Percentiles rank a stretch among this genome's conserved stretches.
Conservation (phyloP, 1,140 invertebrate genomes). For the Probaryconus sp. region DNA sequence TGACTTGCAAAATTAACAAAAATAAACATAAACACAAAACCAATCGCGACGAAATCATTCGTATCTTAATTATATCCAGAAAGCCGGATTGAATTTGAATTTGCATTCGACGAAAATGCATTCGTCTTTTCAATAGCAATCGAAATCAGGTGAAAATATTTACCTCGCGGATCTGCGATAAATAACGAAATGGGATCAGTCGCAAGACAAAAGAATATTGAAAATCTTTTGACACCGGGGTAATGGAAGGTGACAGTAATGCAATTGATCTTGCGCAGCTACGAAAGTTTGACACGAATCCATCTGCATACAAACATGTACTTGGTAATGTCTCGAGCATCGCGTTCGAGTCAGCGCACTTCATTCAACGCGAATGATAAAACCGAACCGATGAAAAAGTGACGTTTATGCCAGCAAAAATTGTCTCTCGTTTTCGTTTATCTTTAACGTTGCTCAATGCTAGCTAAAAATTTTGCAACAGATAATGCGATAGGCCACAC, state of each 20-base stretch:
- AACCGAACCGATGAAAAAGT: conserved; percentile 14
- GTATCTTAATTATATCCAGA: too few species aligned
- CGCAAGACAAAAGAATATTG: neutral
- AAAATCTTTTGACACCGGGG: neutral
- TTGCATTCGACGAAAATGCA: too few species aligned
- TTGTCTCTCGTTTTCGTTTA: conserved; percentile 37
- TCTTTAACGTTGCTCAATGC: conserved; percentile 44
- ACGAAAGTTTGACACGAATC: conserved; percentile 17
- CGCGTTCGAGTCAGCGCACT: conserved; percentile 16
- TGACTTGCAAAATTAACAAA: too few species aligned
- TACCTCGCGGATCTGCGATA: too few species aligned
- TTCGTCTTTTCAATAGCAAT: too few species aligned
- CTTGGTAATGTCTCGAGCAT: conserved; percentile 16
- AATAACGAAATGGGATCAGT: too few species aligned
- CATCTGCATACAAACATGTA: conserved; percentile 11
- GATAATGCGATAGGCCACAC: conserved; percentile 46
- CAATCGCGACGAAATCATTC: too few species aligned
- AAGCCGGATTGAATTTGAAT: too few species aligned
- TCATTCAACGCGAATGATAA: conserved; percentile 30
- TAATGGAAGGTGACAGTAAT: conserved; percentile 23
- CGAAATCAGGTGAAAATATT: too few species aligned
- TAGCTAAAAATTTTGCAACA: conserved; percentile 38
- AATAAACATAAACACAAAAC: too few species aligned
- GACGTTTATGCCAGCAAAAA: conserved; percentile 48
- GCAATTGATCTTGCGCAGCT: conserved; percentile 19